Conservation (phyloP, 2,113 vertebrate genomes). For the Noturus placidus region DNA sequence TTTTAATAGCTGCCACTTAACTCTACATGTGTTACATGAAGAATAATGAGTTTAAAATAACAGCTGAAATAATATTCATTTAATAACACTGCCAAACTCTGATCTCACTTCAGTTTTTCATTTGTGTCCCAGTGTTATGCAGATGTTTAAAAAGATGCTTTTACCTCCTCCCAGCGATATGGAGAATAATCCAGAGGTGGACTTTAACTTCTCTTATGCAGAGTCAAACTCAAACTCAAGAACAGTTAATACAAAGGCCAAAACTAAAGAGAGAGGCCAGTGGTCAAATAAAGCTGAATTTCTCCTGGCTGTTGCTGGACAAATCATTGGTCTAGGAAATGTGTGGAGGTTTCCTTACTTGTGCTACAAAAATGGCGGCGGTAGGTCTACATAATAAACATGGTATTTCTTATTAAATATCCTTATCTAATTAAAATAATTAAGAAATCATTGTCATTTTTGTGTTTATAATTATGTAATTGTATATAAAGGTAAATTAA, state of each 20-base stretch:
- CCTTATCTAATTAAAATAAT: background rate
- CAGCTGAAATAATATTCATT: background rate
- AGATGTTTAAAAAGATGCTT: slow-evolving; percentile 16
- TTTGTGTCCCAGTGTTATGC: background rate
- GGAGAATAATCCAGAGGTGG: slow-evolving; percentile 56
- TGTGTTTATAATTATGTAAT: background rate
- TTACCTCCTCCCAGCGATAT: slow-evolving; percentile 57
- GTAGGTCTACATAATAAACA: slow-evolving; percentile 54
- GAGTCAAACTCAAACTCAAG: slow-evolving; percentile 21
- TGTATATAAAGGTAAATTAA: background rate
- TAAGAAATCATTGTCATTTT: background rate
- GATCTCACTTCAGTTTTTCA: background rate
- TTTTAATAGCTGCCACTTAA: background rate
- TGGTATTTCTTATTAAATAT: background rate
- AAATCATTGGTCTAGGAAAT: slow-evolving; percentile 77
- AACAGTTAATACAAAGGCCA: slow-evolving; percentile 20
- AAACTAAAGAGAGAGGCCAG: slow-evolving; percentile 60
- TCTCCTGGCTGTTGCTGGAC: slow-evolving; percentile 75
- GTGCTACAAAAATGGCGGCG: slow-evolving; percentile 80
- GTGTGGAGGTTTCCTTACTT: slow-evolving; percentile 78
- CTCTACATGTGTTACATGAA: background rate
- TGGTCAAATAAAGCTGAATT: slow-evolving; percentile 75
- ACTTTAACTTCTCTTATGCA: slow-evolving; percentile 21
- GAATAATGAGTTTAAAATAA: background rate
- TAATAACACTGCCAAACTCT: background rate